phyloP scores from a whole-genome alignment of 2,113 vertebrate species.

The Cinclus cinclus region DNA sequence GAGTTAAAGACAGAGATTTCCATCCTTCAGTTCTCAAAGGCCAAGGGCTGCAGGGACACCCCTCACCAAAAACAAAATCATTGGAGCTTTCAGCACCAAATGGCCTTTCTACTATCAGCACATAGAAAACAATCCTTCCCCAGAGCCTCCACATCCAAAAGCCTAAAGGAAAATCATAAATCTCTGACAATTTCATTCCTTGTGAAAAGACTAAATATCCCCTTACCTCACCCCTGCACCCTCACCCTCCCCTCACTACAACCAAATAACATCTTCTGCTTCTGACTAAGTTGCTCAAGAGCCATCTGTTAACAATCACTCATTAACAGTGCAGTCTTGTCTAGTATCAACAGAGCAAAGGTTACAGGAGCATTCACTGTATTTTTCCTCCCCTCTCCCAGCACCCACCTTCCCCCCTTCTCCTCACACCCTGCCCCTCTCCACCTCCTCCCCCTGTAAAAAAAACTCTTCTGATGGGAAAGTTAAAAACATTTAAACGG shows the following conservation, averaged over 20 bases:
- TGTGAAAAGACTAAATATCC: constrained; percentile 50
- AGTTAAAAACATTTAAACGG: constrained; percentile 77
- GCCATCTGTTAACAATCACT: constrained; percentile 74
- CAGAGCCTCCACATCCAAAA: constrained; percentile 6
- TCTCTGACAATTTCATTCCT: constrained; percentile 10
- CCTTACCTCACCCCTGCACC: constrained; percentile 58
- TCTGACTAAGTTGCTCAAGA: constrained; percentile 38
- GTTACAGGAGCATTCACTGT: constrained; percentile 73
- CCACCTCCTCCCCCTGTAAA: not conserved
- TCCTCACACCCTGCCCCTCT: constrained; percentile 34
- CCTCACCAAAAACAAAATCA: not conserved
- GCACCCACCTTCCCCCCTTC: constrained; percentile 29
- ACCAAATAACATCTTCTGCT: constrained; percentile 46
- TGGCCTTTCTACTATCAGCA: not conserved
- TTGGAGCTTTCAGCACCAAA: constrained; percentile 18
- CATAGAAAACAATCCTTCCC: not conserved
- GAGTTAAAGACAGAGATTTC: not conserved
- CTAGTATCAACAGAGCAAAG: constrained; percentile 73
- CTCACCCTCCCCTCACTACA: constrained; percentile 37
- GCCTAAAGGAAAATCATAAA: constrained; percentile 38
- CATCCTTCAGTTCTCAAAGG: not conserved
- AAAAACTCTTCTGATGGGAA: constrained; percentile 75
- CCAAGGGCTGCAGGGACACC: not conserved
- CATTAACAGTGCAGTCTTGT: constrained; percentile 75
- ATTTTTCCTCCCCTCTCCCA: constrained; percentile 66